Evolutionary conservation across 2,888 invertebrate species (phyloP), one percentile per base, ranked within the genome.

Genomic region (Epicampocera succincta): DNA sequence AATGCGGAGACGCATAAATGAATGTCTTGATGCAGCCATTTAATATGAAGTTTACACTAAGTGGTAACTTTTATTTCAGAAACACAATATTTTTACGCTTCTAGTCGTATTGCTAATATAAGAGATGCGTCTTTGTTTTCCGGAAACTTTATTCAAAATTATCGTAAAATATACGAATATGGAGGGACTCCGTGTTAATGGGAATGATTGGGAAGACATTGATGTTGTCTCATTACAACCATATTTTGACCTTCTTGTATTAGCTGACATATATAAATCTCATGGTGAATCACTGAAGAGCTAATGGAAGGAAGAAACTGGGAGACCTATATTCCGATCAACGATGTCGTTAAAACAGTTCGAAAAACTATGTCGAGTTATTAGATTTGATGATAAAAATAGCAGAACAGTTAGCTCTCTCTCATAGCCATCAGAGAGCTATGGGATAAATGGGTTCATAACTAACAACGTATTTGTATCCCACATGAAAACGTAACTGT

Each of bases 61-160:
- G n/a, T n/a, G n/a, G n/a, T n/a, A n/a, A n/a, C n/a, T n/a, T n/a
- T n/a, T n/a, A n/a, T n/a, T n/a, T n/a, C n/a, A n/a, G n/a, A n/a
- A n/a, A n/a, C n/a, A n/a, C n/a, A n/a, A n/a, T 5, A 11, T 48
- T 65, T 33, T 65, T 65, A 65, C 15, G 65, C 65, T 48, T 65
- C 46, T 4, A 63, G 25, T 63, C 61, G 21, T 29, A 63, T 44
- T 46, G 46, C 25, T 58, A 40, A 12, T 33, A 40, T 40, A 58
- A 58, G 13, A 19, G 40, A 58, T 2, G 33, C 40, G 9, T 63
- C 29, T 63, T 29, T 63, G 46, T 21, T 46, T 46, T 46, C 29
- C 42, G 4, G 25, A 46, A 63, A 44, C n/a, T 29, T 40, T 58
- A 46, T 29, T 13, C 13, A 63, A 63, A 44, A 63, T 63, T 46